A percentile compares a stretch with the other conserved stretches of the same genome.
Conservation (phyloP, 2,113 vertebrate genomes). For the Bos javanicus region DNA sequence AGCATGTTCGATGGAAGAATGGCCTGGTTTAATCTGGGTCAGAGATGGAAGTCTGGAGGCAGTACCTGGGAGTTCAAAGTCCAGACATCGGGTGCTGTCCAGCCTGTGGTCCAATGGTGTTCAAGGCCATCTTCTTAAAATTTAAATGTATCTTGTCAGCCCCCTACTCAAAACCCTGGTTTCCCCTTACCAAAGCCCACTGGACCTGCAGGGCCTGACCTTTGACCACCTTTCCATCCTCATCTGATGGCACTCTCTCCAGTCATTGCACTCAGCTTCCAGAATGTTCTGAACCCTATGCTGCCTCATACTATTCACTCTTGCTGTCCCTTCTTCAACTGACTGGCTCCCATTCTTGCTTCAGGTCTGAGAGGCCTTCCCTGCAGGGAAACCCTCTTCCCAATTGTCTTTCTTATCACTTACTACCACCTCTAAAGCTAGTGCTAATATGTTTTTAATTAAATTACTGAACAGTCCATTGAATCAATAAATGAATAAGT, state of each 20-base stretch:
- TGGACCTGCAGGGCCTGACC: neutral
- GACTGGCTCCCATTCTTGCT: neutral
- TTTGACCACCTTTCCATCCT: neutral
- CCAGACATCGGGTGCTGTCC: neutral
- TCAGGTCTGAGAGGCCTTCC: neutral
- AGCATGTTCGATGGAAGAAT: neutral
- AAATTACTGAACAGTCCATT: neutral
- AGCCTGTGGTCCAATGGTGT: neutral
- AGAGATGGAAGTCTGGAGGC: neutral
- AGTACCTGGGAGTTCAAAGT: neutral
- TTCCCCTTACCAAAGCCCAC: neutral
- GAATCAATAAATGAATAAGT: neutral
- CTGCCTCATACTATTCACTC: neutral
- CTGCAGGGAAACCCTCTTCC: too few species aligned
- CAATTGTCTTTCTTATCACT: neutral
- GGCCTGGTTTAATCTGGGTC: neutral
- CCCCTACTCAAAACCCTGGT: neutral
- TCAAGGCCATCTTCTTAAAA: neutral
- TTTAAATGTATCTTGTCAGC: neutral
- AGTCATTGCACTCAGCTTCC: neutral
- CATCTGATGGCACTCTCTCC: neutral
- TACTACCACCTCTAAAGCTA: neutral
- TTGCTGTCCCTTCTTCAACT: neutral
- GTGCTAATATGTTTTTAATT: neutral
- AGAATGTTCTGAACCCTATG: neutral